Base-by-base conservation (phyloP, 2,797 vertebrate species). In the Ptychobarbus kaznakovi region DNA sequence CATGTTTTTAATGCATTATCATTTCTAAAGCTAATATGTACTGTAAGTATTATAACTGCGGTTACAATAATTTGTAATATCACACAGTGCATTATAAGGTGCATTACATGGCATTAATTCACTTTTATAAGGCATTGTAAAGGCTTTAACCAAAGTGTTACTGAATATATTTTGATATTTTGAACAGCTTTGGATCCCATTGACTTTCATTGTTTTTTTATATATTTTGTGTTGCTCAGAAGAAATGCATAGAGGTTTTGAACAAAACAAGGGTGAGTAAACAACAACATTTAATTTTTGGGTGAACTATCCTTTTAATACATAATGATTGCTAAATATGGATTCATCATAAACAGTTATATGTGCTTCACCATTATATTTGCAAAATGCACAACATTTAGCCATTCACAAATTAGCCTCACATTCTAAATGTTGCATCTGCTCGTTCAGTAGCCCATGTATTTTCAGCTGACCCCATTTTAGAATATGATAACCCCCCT, bases 381-480 rank as follows among this genome's bases (percentile, higher is more conserved):
- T 20, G n/a, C 63, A 70, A 53, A 51, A 68, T 49, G 44, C 35
- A 69, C 65, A 70, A 25, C 32, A 65, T 75, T 66, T 13, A 77
- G 18, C 6, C 73, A 32, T 65, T 65, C 13, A 65, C 63, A 84
- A 53, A 76, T 51, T 65, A 32, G 25, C 44, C 12, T 56, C 12
- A n/a, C 38, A 38, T 69, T 69, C 13, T n/a, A 38, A 70, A 78
- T 69, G 18, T n/a, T 69, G 74, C 61, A 77, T n/a, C 65, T 84
- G 61, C 51, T 58, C 12, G 18, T 53, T 69, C 66, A 74, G 44
- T 78, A 81, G 18, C 38, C 35, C 49, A 42, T 81, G 49, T 32
- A 72, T 53, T 69, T 81, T 53, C 46, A 53, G 40, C 76, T 83
- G 90, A 89, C 90, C 88, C 63, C 76, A 56, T 87, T 89, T 86